Conservation (phyloP, 2,888 invertebrate genomes). For the Pyralis farinalis region DNA sequence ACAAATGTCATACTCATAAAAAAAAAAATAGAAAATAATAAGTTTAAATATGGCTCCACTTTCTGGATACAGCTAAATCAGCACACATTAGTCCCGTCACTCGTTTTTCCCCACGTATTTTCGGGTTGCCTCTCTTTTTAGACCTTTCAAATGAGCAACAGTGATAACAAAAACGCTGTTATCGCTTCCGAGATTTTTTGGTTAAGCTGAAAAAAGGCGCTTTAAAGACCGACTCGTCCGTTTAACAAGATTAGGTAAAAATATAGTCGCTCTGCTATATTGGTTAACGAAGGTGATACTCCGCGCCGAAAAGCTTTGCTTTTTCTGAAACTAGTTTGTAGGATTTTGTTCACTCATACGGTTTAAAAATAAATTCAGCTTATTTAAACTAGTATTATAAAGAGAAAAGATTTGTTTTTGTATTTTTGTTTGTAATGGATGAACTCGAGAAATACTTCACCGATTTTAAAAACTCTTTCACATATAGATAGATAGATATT, state of each 20-base stretch:
- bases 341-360: no score
- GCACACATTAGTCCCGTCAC: background rate
- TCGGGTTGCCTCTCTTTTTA: background rate
- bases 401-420: no score
- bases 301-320: constrained; percentile 4
- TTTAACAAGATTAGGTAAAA: constrained; percentile 45
- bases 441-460: no score
- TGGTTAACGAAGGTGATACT: constrained; percentile 41
- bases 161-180: background rate
- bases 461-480: no score
- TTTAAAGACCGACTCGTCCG: constrained; percentile 44
- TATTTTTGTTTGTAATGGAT: no score
- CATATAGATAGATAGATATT: no score
- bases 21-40: no score
- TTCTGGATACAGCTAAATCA: background rate
- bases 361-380: no score
- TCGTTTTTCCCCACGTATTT: background rate
- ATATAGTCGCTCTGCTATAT: constrained; percentile 37
- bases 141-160: background rate
- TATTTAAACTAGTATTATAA: no score
- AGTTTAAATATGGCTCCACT: no score
- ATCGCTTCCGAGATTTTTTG: background rate
- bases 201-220: constrained; percentile 28
- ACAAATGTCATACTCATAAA: no score
- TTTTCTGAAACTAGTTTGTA: no score